Evolutionary conservation across 2,797 vertebrate genomes (phyloP).

Genomic region (Gambusia yucatana): DNA sequence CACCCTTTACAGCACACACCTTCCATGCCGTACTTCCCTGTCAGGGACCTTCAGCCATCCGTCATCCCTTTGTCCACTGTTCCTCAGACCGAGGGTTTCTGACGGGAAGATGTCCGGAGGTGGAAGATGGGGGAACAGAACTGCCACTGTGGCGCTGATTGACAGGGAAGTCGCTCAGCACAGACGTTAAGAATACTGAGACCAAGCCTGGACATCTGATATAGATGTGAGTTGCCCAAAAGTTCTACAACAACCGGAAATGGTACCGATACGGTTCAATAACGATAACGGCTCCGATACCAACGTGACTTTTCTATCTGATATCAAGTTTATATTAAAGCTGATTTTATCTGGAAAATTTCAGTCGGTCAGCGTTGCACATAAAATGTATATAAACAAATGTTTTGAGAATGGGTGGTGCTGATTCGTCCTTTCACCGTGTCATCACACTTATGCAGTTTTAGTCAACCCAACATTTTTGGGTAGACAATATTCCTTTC

Average conservation of each 20-base stretch:
- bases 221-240: constrained; percentile 9
- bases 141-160: constrained; percentile 78
- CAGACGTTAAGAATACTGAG: constrained; percentile 56
- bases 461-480: neutral
- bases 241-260: neutral
- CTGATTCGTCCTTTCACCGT: neutral
- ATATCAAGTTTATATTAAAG: neutral
- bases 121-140: constrained; percentile 68
- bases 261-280: neutral
- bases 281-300: neutral
- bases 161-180: constrained; percentile 71
- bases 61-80: constrained; percentile 84
- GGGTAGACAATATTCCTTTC: neutral
- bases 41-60: constrained; percentile 80
- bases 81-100: constrained; percentile 70
- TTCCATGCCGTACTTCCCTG: constrained; percentile 81
- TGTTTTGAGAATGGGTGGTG: neutral
- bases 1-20: constrained; percentile 71
- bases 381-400: neutral
- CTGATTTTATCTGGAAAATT: neutral
- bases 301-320: neutral
- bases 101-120: constrained; percentile 54
- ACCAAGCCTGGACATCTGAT: constrained; percentile 23
- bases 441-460: neutral
- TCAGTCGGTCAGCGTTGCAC: neutral